phyloP scores from a whole-genome alignment of 2,888 invertebrate species.

The Netelia fuscicornis region DNA sequence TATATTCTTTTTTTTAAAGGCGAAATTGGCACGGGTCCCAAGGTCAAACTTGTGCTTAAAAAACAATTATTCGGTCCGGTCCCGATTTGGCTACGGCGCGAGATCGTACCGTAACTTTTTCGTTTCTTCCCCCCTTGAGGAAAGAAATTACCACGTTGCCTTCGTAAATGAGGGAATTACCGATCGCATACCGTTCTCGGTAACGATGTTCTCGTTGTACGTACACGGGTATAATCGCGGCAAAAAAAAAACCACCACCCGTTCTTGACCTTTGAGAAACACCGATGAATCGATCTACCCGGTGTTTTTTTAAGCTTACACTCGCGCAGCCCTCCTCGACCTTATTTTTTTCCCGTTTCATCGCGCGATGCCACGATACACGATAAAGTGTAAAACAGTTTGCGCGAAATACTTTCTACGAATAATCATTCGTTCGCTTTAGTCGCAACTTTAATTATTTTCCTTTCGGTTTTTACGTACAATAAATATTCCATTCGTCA shows the following conservation, averaged over 20 bases:
- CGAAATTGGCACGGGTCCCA: too few species aligned
- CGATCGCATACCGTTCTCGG: not conserved
- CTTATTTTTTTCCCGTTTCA: constrained; percentile 2
- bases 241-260: not conserved
- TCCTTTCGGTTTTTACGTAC: too few species aligned
- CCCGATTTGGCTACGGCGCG: not conserved
- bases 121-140: not conserved
- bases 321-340: not conserved
- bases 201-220: not conserved
- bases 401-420: too few species aligned
- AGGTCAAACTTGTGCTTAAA: too few species aligned
- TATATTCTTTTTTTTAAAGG: too few species aligned
- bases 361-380: too few species aligned
- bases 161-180: not conserved
- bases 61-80: not conserved
- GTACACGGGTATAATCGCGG: not conserved
- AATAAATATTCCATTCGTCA: too few species aligned
- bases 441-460: too few species aligned
- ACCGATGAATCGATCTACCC: not conserved
- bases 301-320: not conserved
- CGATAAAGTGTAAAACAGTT: too few species aligned
- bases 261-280: constrained; percentile 8
- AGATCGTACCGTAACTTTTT: not conserved
- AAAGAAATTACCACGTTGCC: not conserved
- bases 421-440: too few species aligned